Evolutionary conservation across 2,888 invertebrate species (phyloP).

Genomic region (Toxonevra muliebris): DNA sequence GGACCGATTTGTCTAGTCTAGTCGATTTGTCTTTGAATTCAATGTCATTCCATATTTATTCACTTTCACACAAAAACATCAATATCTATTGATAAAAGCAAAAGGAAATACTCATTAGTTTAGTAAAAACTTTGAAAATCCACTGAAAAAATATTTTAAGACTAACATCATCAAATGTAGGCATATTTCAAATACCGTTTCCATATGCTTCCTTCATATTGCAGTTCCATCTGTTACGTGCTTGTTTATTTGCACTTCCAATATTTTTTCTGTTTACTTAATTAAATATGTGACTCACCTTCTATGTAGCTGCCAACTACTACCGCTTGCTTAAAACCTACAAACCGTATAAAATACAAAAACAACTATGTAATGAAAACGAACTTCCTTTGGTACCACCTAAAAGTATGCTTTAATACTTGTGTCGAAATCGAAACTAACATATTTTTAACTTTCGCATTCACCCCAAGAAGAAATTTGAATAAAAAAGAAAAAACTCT

Average conservation of each 20-base stretch:
- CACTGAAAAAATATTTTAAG: no score
- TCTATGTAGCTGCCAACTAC: background rate
- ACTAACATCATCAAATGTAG: no score
- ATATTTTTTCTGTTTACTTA: no score
- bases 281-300: no score
- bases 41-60: background rate
- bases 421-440: slow-evolving; percentile 38
- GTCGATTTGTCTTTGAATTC: background rate
- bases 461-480: slow-evolving; percentile 26
- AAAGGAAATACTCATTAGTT: no score
- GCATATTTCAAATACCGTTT: no score
- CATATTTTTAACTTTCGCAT: slow-evolving; percentile 38
- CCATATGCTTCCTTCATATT: no score
- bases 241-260: no score
- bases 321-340: background rate
- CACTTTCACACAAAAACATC: background rate
- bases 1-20: no score
- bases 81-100: background rate
- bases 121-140: no score
- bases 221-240: no score
- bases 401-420: slow-evolving; percentile 26
- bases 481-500: slow-evolving; percentile 17
- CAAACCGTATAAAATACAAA: background rate
- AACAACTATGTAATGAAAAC: background rate
- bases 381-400: slow-evolving; percentile 7